These are phyloP conservation scores for Andrena hattorfiana DNA, from an alignment of 2,888 invertebrate genomes.

Conservation along the genomic window DNA sequence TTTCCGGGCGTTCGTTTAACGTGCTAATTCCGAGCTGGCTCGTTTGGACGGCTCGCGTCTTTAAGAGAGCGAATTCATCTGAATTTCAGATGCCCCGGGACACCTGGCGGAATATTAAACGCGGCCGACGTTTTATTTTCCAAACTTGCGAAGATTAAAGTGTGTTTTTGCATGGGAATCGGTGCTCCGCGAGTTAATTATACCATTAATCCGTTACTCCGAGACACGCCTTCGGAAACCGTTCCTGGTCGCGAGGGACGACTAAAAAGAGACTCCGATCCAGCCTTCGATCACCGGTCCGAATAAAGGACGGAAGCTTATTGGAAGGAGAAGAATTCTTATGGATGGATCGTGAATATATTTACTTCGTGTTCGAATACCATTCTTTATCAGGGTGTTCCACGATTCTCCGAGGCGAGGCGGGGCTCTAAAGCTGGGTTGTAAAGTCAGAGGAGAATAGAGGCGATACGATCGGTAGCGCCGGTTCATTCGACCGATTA, in stretches of 20 bases:
- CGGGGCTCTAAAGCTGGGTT: neutral
- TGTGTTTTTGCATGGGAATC: neutral
- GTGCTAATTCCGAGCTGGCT: conserved; percentile 59
- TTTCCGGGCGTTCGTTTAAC: conserved; percentile 58
- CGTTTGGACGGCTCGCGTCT: conserved; percentile 46
- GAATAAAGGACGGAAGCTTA: neutral
- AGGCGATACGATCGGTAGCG: conserved; percentile 4
- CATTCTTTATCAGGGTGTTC: neutral
- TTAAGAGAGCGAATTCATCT: conserved; percentile 37
- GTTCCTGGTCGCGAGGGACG: neutral
- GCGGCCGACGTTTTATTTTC: conserved; percentile 2
- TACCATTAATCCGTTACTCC: neutral
- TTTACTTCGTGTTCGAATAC: neutral
- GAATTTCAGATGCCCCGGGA: conserved; percentile 39
- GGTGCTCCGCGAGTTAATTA: neutral
- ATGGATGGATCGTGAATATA: neutral
- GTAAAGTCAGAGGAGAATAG: neutral
- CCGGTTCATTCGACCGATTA: neutral
- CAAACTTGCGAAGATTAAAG: neutral
- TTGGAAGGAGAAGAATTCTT: neutral
- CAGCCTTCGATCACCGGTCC: neutral
- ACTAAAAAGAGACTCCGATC: neutral
- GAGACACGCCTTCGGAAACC: neutral
- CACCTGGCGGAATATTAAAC: conserved; percentile 38
- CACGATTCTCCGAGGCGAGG: neutral